A percentile compares a stretch with the other conserved stretches of the same genome.
phyloP scores from a whole-genome alignment of 2,113 vertebrate species.

The Hymenochirus boettgeri region DNA sequence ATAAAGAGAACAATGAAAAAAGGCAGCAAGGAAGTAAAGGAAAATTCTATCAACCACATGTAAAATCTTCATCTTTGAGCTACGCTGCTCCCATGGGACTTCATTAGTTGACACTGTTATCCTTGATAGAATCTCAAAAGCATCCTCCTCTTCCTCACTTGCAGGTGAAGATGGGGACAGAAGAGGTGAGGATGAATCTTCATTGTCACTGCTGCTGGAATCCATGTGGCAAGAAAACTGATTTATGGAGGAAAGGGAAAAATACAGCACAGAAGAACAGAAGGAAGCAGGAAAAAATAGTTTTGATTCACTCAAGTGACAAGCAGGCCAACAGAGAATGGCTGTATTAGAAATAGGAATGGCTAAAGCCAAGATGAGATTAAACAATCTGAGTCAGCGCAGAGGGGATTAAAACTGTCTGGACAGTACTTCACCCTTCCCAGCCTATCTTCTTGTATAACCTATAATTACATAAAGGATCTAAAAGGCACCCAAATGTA shows the following conservation, averaged over 20 bases:
- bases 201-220: constrained; percentile 18
- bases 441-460: no score
- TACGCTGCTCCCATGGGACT: constrained; percentile 29
- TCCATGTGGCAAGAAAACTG: constrained; percentile 10
- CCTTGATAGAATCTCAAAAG: constrained; percentile 18
- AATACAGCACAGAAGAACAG: no score
- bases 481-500: no score
- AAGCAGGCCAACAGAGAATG: no score
- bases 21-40: constrained; percentile 5
- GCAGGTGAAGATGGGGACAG: background rate
- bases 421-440: no score
- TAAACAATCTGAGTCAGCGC: no score
- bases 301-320: no score
- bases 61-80: constrained; percentile 26
- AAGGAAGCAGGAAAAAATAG: no score
- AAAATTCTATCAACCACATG: constrained; percentile 23
- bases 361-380: no score
- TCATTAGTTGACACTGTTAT: background rate
- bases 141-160: constrained; percentile 18
- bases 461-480: no score
- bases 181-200: constrained; percentile 6
- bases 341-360: no score
- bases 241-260: background rate
- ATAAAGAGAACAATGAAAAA: constrained; percentile 5
- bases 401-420: no score